Conservation (phyloP, 1,140 invertebrate genomes). For the Gryllus bimaculatus region DNA sequence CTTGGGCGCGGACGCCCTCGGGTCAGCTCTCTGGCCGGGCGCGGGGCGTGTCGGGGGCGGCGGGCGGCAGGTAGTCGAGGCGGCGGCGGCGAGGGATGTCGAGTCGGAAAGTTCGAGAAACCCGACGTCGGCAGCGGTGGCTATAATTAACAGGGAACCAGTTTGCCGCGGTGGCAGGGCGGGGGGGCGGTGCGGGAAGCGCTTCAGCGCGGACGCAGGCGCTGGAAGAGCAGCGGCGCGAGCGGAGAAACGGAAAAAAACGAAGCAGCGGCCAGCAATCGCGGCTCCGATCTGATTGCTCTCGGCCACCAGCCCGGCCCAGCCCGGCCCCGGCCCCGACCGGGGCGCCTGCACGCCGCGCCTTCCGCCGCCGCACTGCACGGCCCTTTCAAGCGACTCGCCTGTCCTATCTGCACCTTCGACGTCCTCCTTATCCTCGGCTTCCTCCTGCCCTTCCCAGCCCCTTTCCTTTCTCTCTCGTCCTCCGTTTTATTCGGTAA, state of each 20-base stretch:
- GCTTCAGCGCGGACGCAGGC: neutral
- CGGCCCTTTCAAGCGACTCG: no score
- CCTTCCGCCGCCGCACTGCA: no score
- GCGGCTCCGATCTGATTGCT: neutral
- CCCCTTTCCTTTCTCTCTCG: no score
- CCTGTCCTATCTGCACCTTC: no score
- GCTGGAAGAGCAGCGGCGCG: no score
- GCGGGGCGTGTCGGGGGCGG: neutral
- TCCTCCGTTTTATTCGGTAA: no score
- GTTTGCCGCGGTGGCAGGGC: neutral
- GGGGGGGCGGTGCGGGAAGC: neutral
- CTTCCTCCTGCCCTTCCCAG: no score
- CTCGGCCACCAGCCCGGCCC: neutral
- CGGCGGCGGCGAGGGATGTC: neutral
- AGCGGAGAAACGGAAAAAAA: neutral
- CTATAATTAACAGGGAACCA: conserved; percentile 1
- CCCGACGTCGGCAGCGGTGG: neutral
- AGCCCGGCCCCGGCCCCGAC: no score
- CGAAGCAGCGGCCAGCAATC: neutral
- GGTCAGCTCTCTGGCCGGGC: neutral
- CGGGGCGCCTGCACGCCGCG: no score
- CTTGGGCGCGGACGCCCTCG: no score
- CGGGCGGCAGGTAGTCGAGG: neutral
- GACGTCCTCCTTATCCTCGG: no score
- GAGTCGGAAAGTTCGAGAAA: neutral